These are phyloP conservation scores for Drosophila nr. fundita DNA, from an alignment of 2,888 invertebrate genomes.

Conservation along the genomic window DNA sequence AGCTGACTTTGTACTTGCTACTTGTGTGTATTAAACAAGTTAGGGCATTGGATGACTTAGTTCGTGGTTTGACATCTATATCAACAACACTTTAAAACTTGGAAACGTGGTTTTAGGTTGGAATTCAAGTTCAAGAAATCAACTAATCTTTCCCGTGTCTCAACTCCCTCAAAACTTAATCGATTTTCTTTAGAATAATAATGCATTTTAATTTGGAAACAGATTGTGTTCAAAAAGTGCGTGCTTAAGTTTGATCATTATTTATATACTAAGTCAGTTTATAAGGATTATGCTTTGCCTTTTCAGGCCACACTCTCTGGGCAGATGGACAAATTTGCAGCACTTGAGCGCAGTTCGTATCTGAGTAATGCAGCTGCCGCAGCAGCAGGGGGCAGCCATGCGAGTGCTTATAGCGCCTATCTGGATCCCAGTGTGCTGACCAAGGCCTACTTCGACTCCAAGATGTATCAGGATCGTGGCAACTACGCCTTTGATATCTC, in stretches of 20 bases:
- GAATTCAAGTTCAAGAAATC: background rate
- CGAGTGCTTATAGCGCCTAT: slow-evolving; percentile 85
- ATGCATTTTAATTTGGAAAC: background rate
- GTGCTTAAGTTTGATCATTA: background rate
- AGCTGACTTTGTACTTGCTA: background rate
- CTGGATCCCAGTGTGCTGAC: slow-evolving; percentile 85
- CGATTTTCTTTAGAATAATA: background rate
- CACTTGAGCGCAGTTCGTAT: slow-evolving; percentile 84
- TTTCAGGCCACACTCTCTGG: slow-evolving; percentile 81
- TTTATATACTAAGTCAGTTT: slow-evolving; percentile 2
- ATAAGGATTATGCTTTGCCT: slow-evolving; percentile 8
- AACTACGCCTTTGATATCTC: slow-evolving; percentile 85
- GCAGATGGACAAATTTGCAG: slow-evolving; percentile 85
- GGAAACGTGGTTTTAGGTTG: background rate
- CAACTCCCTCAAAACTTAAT: background rate
- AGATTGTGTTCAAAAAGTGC: background rate
- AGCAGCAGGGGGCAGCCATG: slow-evolving; percentile 83
- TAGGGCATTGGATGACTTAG: background rate
- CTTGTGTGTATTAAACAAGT: background rate
- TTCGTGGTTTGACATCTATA: background rate
- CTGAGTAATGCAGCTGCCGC: slow-evolving; percentile 84
- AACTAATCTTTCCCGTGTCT: background rate
- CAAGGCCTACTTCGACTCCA: slow-evolving; percentile 85
- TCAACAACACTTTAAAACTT: background rate
- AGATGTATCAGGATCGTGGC: slow-evolving; percentile 85